Conservation (phyloP, 23 tunicate genomes). For the Corella eumyota region DNA sequence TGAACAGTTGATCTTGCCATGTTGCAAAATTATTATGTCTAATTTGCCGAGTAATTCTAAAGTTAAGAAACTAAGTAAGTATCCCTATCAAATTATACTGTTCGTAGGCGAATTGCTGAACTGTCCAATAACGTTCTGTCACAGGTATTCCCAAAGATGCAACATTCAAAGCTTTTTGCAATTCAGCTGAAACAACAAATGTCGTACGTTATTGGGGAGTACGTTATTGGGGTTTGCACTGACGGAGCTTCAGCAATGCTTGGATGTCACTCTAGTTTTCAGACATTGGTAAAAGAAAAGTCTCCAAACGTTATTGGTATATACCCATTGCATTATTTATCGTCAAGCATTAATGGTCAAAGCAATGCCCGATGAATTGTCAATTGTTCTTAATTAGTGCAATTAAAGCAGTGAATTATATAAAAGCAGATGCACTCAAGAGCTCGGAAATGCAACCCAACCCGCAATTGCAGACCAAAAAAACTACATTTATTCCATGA, state of each 20-base stretch:
- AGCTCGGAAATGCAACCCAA: no score
- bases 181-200: no score
- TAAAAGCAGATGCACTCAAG: conserved; percentile 29
- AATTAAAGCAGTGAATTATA: conserved; percentile 25
- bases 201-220: conserved; percentile 39
- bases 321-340: conserved; percentile 25
- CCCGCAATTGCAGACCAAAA: no score
- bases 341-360: conserved; percentile 21
- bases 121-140: conserved; percentile 54
- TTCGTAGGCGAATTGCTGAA: conserved; percentile 50
- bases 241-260: conserved; percentile 66
- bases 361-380: conserved; percentile 13
- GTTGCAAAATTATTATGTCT: conserved; percentile 29
- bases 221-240: conserved; percentile 54
- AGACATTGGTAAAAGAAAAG: conserved; percentile 27
- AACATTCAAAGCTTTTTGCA: conserved; percentile 40
- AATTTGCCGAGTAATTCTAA: conserved; percentile 36
- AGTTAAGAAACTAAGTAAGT: conserved; percentile 42
- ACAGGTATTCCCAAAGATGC: conserved; percentile 54
- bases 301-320: conserved; percentile 28
- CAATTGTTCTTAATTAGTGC: conserved; percentile 18
- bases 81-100: conserved; percentile 52
- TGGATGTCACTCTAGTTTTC: conserved; percentile 47
- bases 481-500: no score
- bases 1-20: conserved; percentile 55